Evolutionary conservation across 1,140 invertebrate genomes (phyloP).

Genomic region (Lutraria rhynchaena): DNA sequence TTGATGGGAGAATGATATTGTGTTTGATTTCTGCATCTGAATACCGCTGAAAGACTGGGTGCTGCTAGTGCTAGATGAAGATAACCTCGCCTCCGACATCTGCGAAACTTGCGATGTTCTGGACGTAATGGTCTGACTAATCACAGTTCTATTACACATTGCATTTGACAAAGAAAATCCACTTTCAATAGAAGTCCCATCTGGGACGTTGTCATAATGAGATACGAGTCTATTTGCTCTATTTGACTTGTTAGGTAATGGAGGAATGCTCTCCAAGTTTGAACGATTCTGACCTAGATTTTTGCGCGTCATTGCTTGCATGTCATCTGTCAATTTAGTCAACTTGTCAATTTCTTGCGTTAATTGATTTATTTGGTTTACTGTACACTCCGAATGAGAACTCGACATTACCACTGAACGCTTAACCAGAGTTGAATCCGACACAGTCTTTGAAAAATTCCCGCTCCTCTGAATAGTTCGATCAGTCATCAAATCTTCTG

Average conservation of each 20-base stretch:
- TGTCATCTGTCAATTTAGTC: slow-evolving; percentile 77
- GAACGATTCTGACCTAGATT: slow-evolving; percentile 30
- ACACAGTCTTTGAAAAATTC: slow-evolving; percentile 62
- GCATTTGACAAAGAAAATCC: slow-evolving; percentile 26
- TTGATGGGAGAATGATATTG: slow-evolving; percentile 62
- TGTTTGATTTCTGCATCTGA: slow-evolving; percentile 64
- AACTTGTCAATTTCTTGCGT: slow-evolving; percentile 76
- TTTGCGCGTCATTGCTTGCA: slow-evolving; percentile 68
- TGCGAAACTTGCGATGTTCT: slow-evolving; percentile 44
- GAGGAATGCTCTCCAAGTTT: slow-evolving; percentile 82
- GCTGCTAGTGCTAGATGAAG: slow-evolving; percentile 69
- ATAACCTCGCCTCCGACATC: slow-evolving; percentile 64
- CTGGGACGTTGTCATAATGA: slow-evolving; percentile 87
- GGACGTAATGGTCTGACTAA: slow-evolving; percentile 63
- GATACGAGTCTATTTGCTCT: slow-evolving; percentile 86
- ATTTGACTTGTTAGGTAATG: slow-evolving; percentile 89
- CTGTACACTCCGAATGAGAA: slow-evolving; percentile 66
- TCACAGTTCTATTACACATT: slow-evolving; percentile 79
- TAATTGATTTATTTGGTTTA: slow-evolving; percentile 77
- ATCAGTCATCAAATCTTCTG: slow-evolving; percentile 66
- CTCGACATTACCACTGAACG: slow-evolving; percentile 55
- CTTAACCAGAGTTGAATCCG: slow-evolving; percentile 63
- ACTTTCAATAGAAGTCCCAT: slow-evolving; percentile 47
- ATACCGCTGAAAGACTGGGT: slow-evolving; percentile 69
- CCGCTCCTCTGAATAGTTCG: slow-evolving; percentile 23